Evolutionary conservation across 2,797 vertebrate species (phyloP).

Genomic region (Balearica regulorum): DNA sequence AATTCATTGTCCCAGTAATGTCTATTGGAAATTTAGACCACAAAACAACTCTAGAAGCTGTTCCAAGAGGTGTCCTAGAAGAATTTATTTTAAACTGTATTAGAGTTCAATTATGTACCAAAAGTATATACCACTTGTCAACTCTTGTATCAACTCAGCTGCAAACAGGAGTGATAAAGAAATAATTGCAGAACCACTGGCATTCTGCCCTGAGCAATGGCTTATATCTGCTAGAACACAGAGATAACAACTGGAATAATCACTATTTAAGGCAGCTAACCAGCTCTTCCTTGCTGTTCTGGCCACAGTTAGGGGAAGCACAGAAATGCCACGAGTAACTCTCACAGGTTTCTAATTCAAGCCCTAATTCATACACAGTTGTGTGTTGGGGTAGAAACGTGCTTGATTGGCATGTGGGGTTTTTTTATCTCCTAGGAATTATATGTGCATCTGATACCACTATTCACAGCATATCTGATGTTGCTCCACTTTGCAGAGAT

Average conservation of each 20-base stretch:
- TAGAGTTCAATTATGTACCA: not conserved
- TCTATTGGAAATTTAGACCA: not conserved
- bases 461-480: not conserved
- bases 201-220: not conserved
- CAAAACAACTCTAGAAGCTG: not conserved
- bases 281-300: not conserved
- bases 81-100: not conserved
- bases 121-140: not conserved
- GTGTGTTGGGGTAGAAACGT: not conserved
- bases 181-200: not conserved
- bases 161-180: not conserved
- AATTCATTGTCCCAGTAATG: not conserved
- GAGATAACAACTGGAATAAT: not conserved
- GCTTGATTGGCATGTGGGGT: not conserved
- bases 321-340: rapidly evolving
- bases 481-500: not conserved
- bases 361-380: not conserved
- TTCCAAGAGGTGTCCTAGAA: not conserved
- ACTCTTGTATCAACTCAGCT: not conserved
- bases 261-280: not conserved
- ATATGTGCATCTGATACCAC: not conserved
- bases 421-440: not conserved
- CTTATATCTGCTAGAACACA: not conserved
- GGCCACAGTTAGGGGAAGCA: not conserved
- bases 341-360: not conserved